A percentile compares a stretch with the other conserved stretches of the same genome.
These are phyloP conservation scores for Paradoxurus hermaphroditus DNA, from an alignment of 2,113 vertebrate genomes.

Conservation along the genomic window DNA sequence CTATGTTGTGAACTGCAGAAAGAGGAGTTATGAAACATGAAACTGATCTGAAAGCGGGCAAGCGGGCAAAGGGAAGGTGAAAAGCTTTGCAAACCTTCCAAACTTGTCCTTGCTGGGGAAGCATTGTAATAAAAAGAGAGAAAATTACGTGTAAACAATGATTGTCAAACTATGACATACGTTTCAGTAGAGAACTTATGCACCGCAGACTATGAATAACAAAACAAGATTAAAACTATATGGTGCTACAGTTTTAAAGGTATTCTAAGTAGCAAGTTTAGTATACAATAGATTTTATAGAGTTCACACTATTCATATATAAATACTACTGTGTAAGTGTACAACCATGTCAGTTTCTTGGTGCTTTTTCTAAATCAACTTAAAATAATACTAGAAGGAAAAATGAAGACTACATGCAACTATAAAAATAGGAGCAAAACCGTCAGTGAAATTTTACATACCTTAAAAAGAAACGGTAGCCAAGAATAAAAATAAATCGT, in stretches of 20 bases:
- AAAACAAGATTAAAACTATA: conserved; percentile 74
- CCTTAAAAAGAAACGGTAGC: conserved; percentile 89
- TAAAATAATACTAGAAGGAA: conserved; percentile 62
- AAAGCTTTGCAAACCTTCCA: conserved; percentile 99
- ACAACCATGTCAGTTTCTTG: conserved; percentile 68
- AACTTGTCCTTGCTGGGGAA: conserved; percentile 99
- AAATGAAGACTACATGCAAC: conserved; percentile 83
- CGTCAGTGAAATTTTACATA: conserved; percentile 87
- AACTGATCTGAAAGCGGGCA: conserved; percentile 89
- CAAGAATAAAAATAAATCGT: conserved; percentile 83
- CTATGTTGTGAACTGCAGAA: conserved; percentile 85
- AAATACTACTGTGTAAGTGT: conserved; percentile 71
- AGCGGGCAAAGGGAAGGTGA: conserved; percentile 98
- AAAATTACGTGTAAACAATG: conserved; percentile 95
- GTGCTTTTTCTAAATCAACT: conserved; percentile 75
- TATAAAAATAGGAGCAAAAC: conserved; percentile 80
- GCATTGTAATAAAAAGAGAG: conserved; percentile 99
- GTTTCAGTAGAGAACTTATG: conserved; percentile 81
- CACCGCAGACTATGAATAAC: conserved; percentile 79
- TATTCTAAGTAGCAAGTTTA: conserved; percentile 67
- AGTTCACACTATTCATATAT: conserved; percentile 64
- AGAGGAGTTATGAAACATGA: conserved; percentile 93
- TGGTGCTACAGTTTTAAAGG: conserved; percentile 74
- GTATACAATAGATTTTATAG: conserved; percentile 70
- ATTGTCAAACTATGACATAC: conserved; percentile 84